Conservation (phyloP, 1,140 invertebrate species). For the Streblospio benedicti region DNA sequence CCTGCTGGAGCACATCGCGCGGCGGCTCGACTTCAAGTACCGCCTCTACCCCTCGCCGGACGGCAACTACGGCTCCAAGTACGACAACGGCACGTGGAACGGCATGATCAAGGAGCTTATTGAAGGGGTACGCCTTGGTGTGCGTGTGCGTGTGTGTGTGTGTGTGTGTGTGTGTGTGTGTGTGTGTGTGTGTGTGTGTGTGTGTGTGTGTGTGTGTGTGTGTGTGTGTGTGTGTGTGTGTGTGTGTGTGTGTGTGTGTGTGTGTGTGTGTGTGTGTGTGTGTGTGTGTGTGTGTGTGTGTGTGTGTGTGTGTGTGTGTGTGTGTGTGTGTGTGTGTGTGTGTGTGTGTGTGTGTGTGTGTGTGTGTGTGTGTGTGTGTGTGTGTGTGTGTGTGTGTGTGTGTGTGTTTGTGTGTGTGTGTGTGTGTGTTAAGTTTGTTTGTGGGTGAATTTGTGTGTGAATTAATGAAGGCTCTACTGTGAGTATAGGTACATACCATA, state of each 20-base stretch:
- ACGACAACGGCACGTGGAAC: slow-evolving; percentile 80
- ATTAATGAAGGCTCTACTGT: too few relatives aligned
- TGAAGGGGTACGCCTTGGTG: slow-evolving; percentile 62
- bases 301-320: background rate
- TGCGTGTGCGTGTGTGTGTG: background rate
- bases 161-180: background rate
- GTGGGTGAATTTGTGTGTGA: too few relatives aligned
- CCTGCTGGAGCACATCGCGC: slow-evolving; percentile 24
- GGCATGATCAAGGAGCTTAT: slow-evolving; percentile 94
- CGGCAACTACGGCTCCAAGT: slow-evolving; percentile 75
- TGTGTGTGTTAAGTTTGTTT: too few relatives aligned
- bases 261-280: background rate
- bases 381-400: background rate
- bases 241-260: background rate
- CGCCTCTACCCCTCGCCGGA: slow-evolving; percentile 80
- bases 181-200: slow-evolving; percentile 8
- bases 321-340: background rate
- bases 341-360: background rate
- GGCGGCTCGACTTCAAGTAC: slow-evolving; percentile 65
- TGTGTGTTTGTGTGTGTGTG: too few relatives aligned
- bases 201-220: slow-evolving; percentile 9
- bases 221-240: slow-evolving; percentile 2
- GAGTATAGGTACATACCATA: too few relatives aligned
- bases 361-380: background rate
- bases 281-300: background rate